Conservation (phyloP, 2,797 vertebrate genomes). For the Tragelaphus eurycerus region DNA sequence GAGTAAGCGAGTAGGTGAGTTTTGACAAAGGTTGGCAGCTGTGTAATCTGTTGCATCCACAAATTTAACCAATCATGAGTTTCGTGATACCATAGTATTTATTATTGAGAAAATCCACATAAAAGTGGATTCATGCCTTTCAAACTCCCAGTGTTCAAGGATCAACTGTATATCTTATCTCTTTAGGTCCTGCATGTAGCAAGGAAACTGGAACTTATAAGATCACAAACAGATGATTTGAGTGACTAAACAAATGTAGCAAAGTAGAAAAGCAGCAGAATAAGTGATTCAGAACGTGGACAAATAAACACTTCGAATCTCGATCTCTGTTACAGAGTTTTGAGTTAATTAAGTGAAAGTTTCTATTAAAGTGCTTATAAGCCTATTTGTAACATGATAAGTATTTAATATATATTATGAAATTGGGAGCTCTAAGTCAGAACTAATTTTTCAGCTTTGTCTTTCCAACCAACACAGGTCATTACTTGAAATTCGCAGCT, state of each 20-base stretch:
- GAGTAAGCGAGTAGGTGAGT: background rate
- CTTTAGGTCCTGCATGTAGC: background rate
- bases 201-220: background rate
- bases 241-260: background rate
- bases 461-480: too few relatives aligned
- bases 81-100: rapidly evolving
- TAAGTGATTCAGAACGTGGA: background rate
- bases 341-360: background rate
- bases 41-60: background rate
- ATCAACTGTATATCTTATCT: background rate
- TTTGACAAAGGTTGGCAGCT: background rate
- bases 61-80: background rate
- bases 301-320: background rate
- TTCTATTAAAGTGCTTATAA: background rate
- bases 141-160: background rate
- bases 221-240: background rate
- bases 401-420: background rate
- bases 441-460: background rate
- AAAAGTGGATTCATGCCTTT: background rate
- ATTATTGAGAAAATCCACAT: background rate
- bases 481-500: background rate
- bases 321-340: background rate
- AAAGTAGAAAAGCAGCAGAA: background rate
- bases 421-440: background rate
- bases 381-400: background rate